Percentiles rank a stretch among this genome's conserved stretches.
These are phyloP conservation scores for Ischnus inquisitorius DNA, from an alignment of 2,888 invertebrate species.

Conservation along the genomic window DNA sequence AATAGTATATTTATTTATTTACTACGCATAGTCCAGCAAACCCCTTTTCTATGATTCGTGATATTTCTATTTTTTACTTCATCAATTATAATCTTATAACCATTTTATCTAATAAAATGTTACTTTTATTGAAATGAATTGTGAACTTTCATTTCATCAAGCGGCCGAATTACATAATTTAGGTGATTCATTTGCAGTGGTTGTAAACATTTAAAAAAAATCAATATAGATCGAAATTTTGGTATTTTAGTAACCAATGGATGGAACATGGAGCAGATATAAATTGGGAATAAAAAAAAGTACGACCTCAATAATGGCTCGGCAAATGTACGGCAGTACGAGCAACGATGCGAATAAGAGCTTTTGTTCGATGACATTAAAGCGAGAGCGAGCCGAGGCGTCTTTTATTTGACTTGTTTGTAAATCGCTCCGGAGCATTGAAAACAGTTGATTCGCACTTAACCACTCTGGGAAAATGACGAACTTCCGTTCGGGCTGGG, in stretches of 20 bases:
- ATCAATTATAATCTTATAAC: too few species aligned
- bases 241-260: not conserved
- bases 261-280: not conserved
- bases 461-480: slow-evolving; percentile 63
- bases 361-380: slow-evolving; percentile 47
- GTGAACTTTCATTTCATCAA: too few species aligned
- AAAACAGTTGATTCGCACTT: slow-evolving; percentile 58
- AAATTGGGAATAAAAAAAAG: too few species aligned
- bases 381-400: slow-evolving; percentile 12
- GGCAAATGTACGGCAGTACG: not conserved
- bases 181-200: too few species aligned
- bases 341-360: slow-evolving; percentile 13
- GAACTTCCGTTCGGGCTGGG: slow-evolving; percentile 54
- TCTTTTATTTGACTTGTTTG: slow-evolving; percentile 28
- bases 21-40: too few species aligned
- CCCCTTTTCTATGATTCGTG: too few species aligned
- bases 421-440: slow-evolving; percentile 55
- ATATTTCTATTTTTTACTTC: too few species aligned
- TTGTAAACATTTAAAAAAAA: too few species aligned
- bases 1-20: not conserved
- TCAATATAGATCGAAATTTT: not conserved
- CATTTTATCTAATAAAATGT: too few species aligned
- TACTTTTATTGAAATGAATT: too few species aligned
- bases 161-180: too few species aligned
- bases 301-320: not conserved